Evolutionary conservation across 2,797 vertebrate species (phyloP), one percentile per base, ranked within the genome.

Genomic region (Acanthiza pusilla): DNA sequence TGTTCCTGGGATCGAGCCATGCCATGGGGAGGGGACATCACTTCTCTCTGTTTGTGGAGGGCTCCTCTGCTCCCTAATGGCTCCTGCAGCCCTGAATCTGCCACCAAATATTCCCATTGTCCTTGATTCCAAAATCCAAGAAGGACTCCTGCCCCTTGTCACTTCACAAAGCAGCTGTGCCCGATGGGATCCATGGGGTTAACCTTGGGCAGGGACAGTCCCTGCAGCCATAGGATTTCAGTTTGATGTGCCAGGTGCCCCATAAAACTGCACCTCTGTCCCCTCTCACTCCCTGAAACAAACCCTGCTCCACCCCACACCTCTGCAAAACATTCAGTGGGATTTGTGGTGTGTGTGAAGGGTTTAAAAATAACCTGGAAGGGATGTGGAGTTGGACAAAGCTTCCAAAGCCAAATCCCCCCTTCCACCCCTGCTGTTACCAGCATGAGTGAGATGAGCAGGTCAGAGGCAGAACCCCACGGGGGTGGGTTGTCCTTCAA

Each of bases 161-260:
- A 53, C 43, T 57, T 78, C 54, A 6, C 11, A 3, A 30, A 77
- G 55, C 38, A 58, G 73, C 32, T 11, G 12, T 63, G 21, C 42
- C n/a, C 20, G 16, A 4, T 1, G 36, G 74, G 15, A 23, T 34
- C 47, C 29, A 2, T 3, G 29, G 91, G 85, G 74, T 92, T 91
- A 77, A 83, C 30, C 34, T 10, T 6, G 32, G 1, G 5, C 62
- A 25, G 38, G 45, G 47, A n/a, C 76, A 78, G 62, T 53, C 30
- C 4, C 72, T 55, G 21, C 34, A 78, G 85, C 30, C 79, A 5
- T 4, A 50, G 73, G 48, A 48, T 82, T 91, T 88, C 74, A 32
- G 15, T 22, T 93, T 83, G 27, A 74, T 86, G 82, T 94, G 68
- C 91, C 89, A 84, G 85, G 87, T 93, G 91, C 45, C 68, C 86